Conservation (phyloP, 2,113 vertebrate species). For the Collichthys lucidus region DNA sequence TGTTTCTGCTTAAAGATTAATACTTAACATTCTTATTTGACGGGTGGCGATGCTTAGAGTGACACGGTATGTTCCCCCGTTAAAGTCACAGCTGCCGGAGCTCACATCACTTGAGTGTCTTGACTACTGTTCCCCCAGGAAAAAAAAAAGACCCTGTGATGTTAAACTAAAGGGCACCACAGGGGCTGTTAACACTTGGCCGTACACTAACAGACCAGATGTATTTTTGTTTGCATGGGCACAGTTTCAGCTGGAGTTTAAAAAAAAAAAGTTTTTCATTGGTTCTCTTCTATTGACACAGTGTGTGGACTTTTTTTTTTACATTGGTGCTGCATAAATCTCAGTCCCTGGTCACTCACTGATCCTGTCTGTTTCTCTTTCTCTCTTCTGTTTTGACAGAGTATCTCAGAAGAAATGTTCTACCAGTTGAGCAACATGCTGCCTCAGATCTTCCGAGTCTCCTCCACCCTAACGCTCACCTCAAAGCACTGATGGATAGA, state of each 20-base stretch:
- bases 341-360: not conserved
- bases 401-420: conserved; percentile 98
- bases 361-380: conserved; percentile 28
- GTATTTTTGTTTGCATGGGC: conserved; percentile 3
- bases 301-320: not conserved
- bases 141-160: conserved; percentile 20
- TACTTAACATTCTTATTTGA: conserved; percentile 72
- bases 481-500: conserved; percentile 83
- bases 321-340: not conserved
- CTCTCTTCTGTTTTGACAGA: conserved; percentile 82
- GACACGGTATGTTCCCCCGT: conserved; percentile 18
- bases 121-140: conserved; percentile 33
- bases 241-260: not conserved
- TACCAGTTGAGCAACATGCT: conserved; percentile 99
- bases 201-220: conserved; percentile 21
- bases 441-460: conserved; percentile 98
- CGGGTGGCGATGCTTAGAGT: conserved; percentile 20
- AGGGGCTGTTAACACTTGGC: conserved; percentile 9
- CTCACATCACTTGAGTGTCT: conserved; percentile 36
- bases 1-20: conserved; percentile 48
- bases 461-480: conserved; percentile 89
- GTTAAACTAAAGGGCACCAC: conserved; percentile 10
- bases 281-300: not conserved
- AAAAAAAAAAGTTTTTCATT: not conserved
- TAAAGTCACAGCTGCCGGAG: conserved; percentile 51